phyloP scores from a whole-genome alignment of 1,140 invertebrate species.

The Microplitis demolitor region DNA sequence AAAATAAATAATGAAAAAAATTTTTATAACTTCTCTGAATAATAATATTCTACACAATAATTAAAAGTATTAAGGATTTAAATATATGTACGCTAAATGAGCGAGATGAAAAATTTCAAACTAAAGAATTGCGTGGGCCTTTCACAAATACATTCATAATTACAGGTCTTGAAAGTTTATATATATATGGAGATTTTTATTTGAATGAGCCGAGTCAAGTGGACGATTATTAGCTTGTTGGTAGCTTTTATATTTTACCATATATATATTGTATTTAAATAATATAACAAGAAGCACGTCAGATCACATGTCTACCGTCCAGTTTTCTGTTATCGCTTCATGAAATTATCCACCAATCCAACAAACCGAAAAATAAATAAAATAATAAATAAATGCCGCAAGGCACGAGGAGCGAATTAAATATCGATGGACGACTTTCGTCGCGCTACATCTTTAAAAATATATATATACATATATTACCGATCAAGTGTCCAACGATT shows the following conservation, averaged over 20 bases:
- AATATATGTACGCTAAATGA: not conserved
- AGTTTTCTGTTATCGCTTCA: not conserved
- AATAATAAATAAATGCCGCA: not conserved
- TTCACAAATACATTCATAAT: not conserved
- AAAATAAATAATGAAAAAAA: too few species aligned
- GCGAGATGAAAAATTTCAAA: not conserved
- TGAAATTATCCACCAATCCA: not conserved
- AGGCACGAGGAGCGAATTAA: not conserved
- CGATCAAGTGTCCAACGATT: slow-evolving; percentile 11
- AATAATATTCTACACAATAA: not conserved
- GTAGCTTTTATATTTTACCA: not conserved
- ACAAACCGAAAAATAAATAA: not conserved
- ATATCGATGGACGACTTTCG: slow-evolving; percentile 19
- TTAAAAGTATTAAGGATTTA: not conserved
- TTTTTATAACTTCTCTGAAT: not conserved
- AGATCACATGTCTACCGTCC: not conserved
- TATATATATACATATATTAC: not conserved
- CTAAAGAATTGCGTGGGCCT: not conserved
- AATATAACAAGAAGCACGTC: not conserved
- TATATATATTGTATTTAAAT: too few species aligned
- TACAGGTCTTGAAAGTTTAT: not conserved
- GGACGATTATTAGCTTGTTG: not conserved
- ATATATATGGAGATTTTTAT: not conserved
- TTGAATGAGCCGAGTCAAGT: not conserved
- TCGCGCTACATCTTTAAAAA: not conserved